These are phyloP conservation scores for Acestrorhynchus altus DNA, from an alignment of 2,797 vertebrate species.

Conservation along the genomic window DNA sequence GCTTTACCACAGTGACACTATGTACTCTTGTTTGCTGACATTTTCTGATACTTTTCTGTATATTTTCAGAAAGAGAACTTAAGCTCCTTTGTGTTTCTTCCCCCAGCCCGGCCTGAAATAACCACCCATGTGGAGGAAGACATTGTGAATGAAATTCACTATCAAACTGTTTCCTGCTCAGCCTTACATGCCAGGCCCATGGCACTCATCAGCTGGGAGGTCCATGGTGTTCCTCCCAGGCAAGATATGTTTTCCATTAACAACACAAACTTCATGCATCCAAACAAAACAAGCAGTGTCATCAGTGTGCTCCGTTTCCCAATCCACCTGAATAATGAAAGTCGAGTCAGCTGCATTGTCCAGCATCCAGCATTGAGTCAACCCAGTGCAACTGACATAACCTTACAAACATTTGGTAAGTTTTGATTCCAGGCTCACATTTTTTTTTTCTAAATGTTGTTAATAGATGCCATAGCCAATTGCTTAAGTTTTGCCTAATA, in stretches of 20 bases:
- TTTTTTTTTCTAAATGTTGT: too few species aligned
- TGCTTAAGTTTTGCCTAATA: too few species aligned
- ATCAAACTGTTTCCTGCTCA: conserved; percentile 74
- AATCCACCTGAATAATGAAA: conserved; percentile 71
- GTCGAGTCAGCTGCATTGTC: conserved; percentile 70
- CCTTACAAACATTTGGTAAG: conserved; percentile 75
- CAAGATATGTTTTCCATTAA: conserved; percentile 51
- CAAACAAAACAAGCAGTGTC: conserved; percentile 68
- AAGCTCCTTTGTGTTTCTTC: conserved; percentile 13
- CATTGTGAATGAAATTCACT: conserved; percentile 63
- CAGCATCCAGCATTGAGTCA: conserved; percentile 67
- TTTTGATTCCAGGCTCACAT: not conserved
- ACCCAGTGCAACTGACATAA: conserved; percentile 55
- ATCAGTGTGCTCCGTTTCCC: conserved; percentile 74
- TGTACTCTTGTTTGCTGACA: not conserved
- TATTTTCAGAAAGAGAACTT: not conserved
- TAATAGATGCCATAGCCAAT: too few species aligned
- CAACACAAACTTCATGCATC: conserved; percentile 38
- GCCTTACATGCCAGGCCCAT: conserved; percentile 66
- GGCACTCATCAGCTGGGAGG: conserved; percentile 72
- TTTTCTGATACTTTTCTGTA: not conserved
- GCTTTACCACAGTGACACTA: too few species aligned
- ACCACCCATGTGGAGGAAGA: conserved; percentile 57
- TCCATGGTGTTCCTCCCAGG: conserved; percentile 52
- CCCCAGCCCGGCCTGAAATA: conserved; percentile 70